phyloP scores from a whole-genome alignment of 2,888 invertebrate genomes.

The Saturnia pavonia region DNA sequence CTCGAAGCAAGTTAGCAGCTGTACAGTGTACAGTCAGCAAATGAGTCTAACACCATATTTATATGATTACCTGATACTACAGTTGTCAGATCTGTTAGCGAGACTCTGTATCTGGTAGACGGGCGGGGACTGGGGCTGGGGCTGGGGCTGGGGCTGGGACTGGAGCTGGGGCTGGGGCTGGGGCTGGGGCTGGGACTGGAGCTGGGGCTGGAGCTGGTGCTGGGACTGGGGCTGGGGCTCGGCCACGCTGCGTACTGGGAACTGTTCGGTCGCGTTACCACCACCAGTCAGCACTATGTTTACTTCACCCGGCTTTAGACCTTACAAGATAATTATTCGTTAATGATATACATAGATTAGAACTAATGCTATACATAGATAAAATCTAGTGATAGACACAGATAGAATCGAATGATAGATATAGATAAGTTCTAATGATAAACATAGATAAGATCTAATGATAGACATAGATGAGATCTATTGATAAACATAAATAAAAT shows the following conservation, averaged over 20 bases:
- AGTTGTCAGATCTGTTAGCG: conserved; percentile 54
- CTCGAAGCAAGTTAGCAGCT: too few relatives aligned
- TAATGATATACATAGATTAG: too few relatives aligned
- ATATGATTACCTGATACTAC: conserved; percentile 37
- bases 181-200: conserved; percentile 24
- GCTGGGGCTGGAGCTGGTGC: conserved; percentile 24
- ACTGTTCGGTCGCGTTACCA: conserved; percentile 35
- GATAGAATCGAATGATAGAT: too few relatives aligned
- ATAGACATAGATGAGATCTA: too few relatives aligned
- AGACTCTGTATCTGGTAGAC: conserved; percentile 68
- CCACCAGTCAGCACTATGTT: conserved; percentile 73
- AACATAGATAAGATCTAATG: too few relatives aligned
- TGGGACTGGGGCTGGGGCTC: conserved; percentile 34
- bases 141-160: conserved; percentile 25
- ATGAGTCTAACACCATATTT: not conserved
- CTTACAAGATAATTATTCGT: too few relatives aligned
- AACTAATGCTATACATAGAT: too few relatives aligned
- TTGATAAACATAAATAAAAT: too few relatives aligned
- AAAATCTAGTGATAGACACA: too few relatives aligned
- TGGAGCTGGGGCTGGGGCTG: conserved; percentile 24
- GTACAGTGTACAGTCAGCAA: not conserved
- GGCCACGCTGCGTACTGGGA: conserved; percentile 30
- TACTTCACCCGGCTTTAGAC: conserved; percentile 70
- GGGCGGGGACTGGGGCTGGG: conserved; percentile 37
- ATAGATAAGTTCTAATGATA: too few relatives aligned